Conservation (phyloP, 2,797 vertebrate species). For the Anisognathus igniventris region DNA sequence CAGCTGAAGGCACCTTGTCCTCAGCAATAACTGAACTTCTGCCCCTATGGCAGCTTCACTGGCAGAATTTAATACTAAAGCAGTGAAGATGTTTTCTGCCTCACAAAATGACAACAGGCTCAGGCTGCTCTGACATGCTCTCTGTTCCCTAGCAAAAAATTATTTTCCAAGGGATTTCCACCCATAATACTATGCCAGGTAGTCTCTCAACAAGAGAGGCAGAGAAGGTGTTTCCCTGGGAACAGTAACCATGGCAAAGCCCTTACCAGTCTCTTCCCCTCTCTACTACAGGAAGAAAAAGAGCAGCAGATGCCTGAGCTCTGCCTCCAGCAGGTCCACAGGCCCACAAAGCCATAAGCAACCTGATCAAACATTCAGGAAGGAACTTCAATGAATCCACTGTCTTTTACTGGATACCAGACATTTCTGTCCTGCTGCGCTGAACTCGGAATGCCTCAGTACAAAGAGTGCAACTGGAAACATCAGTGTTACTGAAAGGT, state of each 20-base stretch:
- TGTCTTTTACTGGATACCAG: not conserved
- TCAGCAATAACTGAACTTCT: not conserved
- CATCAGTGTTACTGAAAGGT: slow-evolving; percentile 8
- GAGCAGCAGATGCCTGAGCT: not conserved
- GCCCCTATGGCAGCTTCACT: not conserved
- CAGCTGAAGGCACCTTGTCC: not conserved
- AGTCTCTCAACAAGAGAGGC: not conserved
- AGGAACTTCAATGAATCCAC: not conserved
- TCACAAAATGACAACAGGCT: not conserved
- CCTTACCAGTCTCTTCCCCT: not conserved
- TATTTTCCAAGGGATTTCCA: not conserved
- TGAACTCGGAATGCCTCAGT: not conserved
- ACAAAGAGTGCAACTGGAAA: slow-evolving; percentile 31
- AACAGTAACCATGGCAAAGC: slow-evolving; percentile 50
- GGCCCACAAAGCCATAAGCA: not conserved
- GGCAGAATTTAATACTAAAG: not conserved
- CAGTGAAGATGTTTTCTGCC: not conserved
- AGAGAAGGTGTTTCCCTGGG: slow-evolving; percentile 44
- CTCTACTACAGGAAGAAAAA: not conserved
- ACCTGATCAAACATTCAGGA: not conserved
- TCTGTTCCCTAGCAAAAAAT: not conserved
- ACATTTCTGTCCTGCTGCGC: not conserved
- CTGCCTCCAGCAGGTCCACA: not conserved
- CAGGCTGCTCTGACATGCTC: not conserved
- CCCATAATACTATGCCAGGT: not conserved